Base-by-base conservation (phyloP, 2,113 vertebrate genomes). In the Pterocles orientalis region DNA sequence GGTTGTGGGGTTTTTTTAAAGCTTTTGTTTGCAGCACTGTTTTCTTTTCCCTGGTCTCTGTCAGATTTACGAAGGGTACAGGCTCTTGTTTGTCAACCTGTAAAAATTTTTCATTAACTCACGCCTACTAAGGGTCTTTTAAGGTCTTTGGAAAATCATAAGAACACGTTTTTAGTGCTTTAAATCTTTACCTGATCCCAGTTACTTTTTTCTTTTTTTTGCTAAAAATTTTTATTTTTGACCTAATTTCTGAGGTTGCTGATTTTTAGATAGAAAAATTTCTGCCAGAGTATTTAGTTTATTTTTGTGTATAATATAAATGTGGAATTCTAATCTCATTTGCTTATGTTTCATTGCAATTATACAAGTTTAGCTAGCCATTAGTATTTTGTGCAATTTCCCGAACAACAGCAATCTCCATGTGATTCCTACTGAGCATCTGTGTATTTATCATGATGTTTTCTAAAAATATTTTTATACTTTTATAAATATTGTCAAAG, bases 121-220 rank as follows among this genome's bases (percentile, higher is more conserved):
- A 9, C 14, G 9, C 26, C 9, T 87, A 16, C n/a, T 53, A 34
- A 33, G 3, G 20, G 13, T 19, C 17, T 75, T 69, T 33, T 26
- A 33, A 90, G 8, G 12, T 34, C 41, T 80, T 69, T 36, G 36
- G 34, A 24, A 69, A 62, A 58, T 31, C 5, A 5, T 16, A 56
- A 45, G 56, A 36, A 1, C 0, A 0, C 43, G 2, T 18, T 70
- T 81, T 71, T 68, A 4, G 1, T 43, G 25, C 53, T 78, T 82
- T 26, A 31, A 56, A 33, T 1, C 3, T 66, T 50, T 21, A 1
- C 10, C 75, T 78, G 16, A 34, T 75, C 18, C 23, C 1, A 2
- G 21, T 39, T 62, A 6, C 0, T 5, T 17, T 61, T 39, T 61
- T 50, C n/a, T 53, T 92, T 78, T 50, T 53, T 92, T 75, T 6